Base-by-base conservation (phyloP, 2,113 vertebrate genomes). In the Blennius ocellaris region DNA sequence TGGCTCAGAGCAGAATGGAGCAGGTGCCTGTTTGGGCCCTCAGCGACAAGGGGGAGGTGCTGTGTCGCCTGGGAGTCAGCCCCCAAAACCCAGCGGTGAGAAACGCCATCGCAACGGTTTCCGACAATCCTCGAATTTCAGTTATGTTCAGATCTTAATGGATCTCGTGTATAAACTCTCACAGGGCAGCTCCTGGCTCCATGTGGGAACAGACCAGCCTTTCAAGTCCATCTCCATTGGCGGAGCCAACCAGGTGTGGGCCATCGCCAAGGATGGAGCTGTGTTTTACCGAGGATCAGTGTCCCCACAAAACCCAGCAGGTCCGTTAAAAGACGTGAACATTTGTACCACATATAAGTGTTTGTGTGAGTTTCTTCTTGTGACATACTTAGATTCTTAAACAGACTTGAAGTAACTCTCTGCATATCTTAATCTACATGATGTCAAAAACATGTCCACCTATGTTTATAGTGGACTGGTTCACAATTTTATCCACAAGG, bases 191-290 rank as follows among this genome's bases (percentile, higher is more conserved):
- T 98, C 97, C 16, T 99, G 98, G 98, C 95, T 98, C 11, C 98
- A 99, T 0, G 95, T 99, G 3, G 97, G 97, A 76, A 98, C 98
- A 6, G 97, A 99, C 69, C 98, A 99, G 87, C 96, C 98, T 47
- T 99, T 99, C 21, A 90, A 95, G 78, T 98, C 97, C 0, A 89
- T 99, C 79, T 97, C 95, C 47, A 92, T 99, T 0, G 98, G 98
- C 8, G 94, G 95, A 30, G 96, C 93, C 78, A 92, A 94, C 87
- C 97, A 98, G 78, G 96, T 99, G 76, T 99, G 98, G 98, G 97
- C 97, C 3, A 95, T 99, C 58, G 96, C 97, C 2, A 93, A 92
- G 69, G 97, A 99, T 0, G 96, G 97, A 50, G 95, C 97, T 0
- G 95, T 97, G 16, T 99, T 98, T 92, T 99, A 98, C 87, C 86